Evolutionary conservation across 2,888 invertebrate genomes (phyloP), one percentile per base, ranked within the genome.

Genomic region (Brenthis hecate): DNA sequence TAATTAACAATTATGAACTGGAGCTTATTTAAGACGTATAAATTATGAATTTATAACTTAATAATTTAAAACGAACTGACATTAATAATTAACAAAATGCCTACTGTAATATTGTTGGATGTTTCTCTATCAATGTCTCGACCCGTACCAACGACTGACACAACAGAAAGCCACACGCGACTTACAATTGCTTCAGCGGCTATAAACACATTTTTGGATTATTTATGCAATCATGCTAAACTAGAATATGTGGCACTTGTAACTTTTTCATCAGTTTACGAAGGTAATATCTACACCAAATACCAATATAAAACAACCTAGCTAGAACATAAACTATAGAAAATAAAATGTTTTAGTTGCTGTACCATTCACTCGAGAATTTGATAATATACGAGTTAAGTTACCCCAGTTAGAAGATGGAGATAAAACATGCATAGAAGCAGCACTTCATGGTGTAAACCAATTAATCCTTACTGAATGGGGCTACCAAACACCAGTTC

Each of bases 301-400:
- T n/a, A 32, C 28, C 11, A 48, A 50, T 36, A 47, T 23, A 36
- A 14, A 36, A 23, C 23, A 48, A 23, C 28, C 11, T 56, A n/a
- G 1, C 2, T 11, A 36, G 14, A 11, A 14, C 19, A 13, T 47
- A 8, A 23, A 50, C 28, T 48, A 2, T 32, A 36, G 5, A n/a
- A 5, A 50, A 28, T 28, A 50, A n/a, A 28, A 28, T 50, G n/a
- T 19, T 60, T 56, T 28, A 91, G 94, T 97, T 65, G 94, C 96
- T 48, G 96, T 96, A 53, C 95, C 96, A 19, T 99, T 99, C 80
- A 98, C 98, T 0, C 93, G 98, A 68, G 98, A 99, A 78, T 97
- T 96, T 86, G 97, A 96, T 72, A 91, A 93, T 48, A 95, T 99
- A 72, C 95, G 96, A 76, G 93, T 94, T 19, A 96, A 96, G 75